A percentile compares a stretch with the other conserved stretches of the same genome.
Evolutionary conservation across 2,797 vertebrate species (phyloP).

Genomic region (Pseudochromis fuscus): DNA sequence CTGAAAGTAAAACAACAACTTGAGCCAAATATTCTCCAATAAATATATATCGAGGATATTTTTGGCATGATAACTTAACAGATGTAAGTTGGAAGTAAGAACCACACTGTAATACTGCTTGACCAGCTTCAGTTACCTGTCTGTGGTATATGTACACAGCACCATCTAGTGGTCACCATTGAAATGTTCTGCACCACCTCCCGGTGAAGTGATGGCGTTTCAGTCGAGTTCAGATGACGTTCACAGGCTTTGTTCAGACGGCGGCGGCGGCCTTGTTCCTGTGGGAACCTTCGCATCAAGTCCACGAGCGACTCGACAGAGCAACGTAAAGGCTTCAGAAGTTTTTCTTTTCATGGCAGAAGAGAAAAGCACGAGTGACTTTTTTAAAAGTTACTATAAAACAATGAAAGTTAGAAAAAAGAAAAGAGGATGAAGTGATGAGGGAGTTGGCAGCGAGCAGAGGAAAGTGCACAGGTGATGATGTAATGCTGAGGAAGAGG

Average conservation of each 20-base stretch:
- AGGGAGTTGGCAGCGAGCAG: slow-evolving; percentile 58
- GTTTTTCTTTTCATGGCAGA: slow-evolving; percentile 70
- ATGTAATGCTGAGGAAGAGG: slow-evolving; percentile 35
- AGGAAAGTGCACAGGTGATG: slow-evolving; percentile 74
- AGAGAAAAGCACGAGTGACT: slow-evolving; percentile 74
- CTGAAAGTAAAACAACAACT: slow-evolving; percentile 75
- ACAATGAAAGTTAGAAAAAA: slow-evolving; percentile 45
- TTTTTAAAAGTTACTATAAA: slow-evolving; percentile 66
- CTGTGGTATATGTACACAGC: slow-evolving; percentile 74
- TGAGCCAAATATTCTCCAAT: slow-evolving; percentile 75
- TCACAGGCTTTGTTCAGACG: slow-evolving; percentile 53
- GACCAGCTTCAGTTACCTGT: slow-evolving; percentile 44
- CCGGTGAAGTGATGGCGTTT: slow-evolving; percentile 37
- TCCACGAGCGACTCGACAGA: slow-evolving; percentile 56
- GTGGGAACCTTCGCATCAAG: slow-evolving; percentile 61
- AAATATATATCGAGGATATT: slow-evolving; percentile 77
- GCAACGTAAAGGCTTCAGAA: slow-evolving; percentile 70
- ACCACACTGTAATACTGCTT: slow-evolving; percentile 72
- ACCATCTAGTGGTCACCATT: slow-evolving; percentile 79
- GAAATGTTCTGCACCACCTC: slow-evolving; percentile 61
- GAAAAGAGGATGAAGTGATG: slow-evolving; percentile 23
- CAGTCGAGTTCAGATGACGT: slow-evolving; percentile 49
- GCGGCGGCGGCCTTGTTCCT: slow-evolving; percentile 42
- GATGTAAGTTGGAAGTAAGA: slow-evolving; percentile 50
- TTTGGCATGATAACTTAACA: slow-evolving; percentile 73